Evolutionary conservation across 2,888 invertebrate species (phyloP).

Genomic region (Pterostichus niger): DNA sequence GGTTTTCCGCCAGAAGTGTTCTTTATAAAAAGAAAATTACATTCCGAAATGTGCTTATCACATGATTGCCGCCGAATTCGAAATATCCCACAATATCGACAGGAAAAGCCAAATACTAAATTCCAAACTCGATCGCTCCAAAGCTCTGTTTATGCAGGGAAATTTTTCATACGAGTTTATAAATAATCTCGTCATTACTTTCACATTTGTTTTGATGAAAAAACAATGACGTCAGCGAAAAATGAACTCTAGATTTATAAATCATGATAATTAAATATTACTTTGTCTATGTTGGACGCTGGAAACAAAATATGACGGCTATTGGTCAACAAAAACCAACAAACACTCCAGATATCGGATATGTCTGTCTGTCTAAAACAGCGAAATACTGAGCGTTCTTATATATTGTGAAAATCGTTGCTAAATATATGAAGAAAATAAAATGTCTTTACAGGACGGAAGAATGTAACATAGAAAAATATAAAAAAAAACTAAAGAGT

Average conservation of each 20-base stretch:
- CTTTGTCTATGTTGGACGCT: background rate
- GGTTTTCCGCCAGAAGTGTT: constrained; percentile 56
- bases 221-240: background rate
- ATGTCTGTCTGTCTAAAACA: too few relatives aligned
- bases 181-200: constrained; percentile 28
- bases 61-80: constrained; percentile 45
- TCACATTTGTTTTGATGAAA: constrained; percentile 39
- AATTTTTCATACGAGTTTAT: constrained; percentile 38
- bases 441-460: too few relatives aligned
- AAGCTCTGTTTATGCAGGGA: background rate
- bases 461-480: too few relatives aligned
- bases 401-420: too few relatives aligned
- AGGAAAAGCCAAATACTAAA: background rate
- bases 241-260: constrained; percentile 1
- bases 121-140: background rate
- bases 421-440: too few relatives aligned
- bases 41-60: constrained; percentile 54
- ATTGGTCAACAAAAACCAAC: too few relatives aligned
- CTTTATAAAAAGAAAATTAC: constrained; percentile 61
- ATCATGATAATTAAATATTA: constrained; percentile 27
- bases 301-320: too few relatives aligned
- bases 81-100: constrained; percentile 27
- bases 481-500: too few relatives aligned
- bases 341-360: too few relatives aligned
- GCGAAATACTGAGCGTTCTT: too few relatives aligned